These are phyloP conservation scores for Patella depressa DNA, from an alignment of 2,888 invertebrate species.

Conservation along the genomic window DNA sequence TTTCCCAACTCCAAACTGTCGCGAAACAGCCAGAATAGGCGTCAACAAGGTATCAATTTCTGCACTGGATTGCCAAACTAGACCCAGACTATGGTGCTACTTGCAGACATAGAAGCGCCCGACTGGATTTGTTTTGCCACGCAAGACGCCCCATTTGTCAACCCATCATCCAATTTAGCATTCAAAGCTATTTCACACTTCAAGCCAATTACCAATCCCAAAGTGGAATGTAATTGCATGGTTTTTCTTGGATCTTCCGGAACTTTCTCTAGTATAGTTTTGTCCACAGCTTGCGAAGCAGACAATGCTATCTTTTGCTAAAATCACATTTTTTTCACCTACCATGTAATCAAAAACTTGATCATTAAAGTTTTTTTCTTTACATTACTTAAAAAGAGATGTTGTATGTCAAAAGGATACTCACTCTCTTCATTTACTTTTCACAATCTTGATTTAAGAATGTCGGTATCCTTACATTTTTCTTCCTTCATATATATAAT, in stretches of 20 bases:
- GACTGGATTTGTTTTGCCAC: constrained; percentile 18
- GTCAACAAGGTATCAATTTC: too few relatives aligned
- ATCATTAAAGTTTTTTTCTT: not conserved
- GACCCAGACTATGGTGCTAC: too few relatives aligned
- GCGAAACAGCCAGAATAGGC: too few relatives aligned
- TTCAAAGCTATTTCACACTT: constrained; percentile 36
- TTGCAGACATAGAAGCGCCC: too few relatives aligned
- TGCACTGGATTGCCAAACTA: too few relatives aligned
- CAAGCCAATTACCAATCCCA: not conserved
- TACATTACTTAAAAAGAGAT: not conserved
- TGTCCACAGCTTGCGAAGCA: not conserved
- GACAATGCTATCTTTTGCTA: not conserved
- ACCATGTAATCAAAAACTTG: not conserved
- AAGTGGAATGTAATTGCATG: not conserved
- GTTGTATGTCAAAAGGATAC: not conserved
- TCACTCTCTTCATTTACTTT: not conserved
- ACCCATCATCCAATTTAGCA: constrained; percentile 37
- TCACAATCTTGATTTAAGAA: not conserved
- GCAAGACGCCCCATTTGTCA: constrained; percentile 38
- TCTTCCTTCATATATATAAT: not conserved
- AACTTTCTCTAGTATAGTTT: not conserved
- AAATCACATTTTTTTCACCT: not conserved
- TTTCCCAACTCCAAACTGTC: too few relatives aligned
- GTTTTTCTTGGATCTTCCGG: not conserved
- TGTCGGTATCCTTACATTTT: not conserved